Evolutionary conservation across 2,113 vertebrate species (phyloP).

Genomic region (Candoia aspera): DNA sequence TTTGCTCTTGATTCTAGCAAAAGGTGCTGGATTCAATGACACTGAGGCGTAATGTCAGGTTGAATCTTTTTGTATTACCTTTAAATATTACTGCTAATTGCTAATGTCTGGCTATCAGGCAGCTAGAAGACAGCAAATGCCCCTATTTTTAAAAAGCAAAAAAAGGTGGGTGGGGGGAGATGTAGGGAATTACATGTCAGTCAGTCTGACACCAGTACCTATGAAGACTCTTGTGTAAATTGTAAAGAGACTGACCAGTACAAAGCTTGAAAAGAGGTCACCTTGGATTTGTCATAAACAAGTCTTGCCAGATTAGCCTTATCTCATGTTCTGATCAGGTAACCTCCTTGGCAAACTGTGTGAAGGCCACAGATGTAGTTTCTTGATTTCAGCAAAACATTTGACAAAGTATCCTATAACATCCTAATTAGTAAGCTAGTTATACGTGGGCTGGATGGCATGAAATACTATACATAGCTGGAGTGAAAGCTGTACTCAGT

Average conservation of each 20-base stretch:
- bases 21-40: not conserved
- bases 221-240: not conserved
- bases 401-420: not conserved
- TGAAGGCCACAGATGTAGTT: not conserved
- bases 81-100: not conserved
- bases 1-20: not conserved
- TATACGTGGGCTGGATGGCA: not conserved
- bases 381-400: not conserved
- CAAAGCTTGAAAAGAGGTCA: not conserved
- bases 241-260: not conserved
- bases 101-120: not conserved
- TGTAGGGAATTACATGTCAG: not conserved
- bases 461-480: not conserved
- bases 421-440: not conserved
- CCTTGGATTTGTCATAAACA: not conserved
- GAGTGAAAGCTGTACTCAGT: not conserved
- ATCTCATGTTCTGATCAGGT: not conserved
- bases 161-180: not conserved
- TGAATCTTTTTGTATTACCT: not conserved
- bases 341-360: not conserved
- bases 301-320: not conserved
- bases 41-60: not conserved
- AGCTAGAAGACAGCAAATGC: not conserved
- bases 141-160: not conserved
- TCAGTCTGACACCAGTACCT: not conserved